Conservation (phyloP, 2,888 invertebrate genomes). For the Sylvicola cinctus region DNA sequence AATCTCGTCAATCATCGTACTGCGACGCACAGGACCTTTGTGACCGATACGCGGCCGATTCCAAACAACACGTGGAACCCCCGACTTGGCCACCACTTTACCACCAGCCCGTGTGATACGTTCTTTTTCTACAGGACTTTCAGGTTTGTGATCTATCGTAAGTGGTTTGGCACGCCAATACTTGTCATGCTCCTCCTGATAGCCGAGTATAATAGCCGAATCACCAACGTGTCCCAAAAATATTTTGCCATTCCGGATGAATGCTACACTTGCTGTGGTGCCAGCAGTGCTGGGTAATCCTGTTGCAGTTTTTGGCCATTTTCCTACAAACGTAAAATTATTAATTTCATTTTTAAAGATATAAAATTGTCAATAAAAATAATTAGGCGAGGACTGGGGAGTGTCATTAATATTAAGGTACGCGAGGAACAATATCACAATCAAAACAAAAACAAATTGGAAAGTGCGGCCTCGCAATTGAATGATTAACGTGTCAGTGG, state of each 20-base stretch:
- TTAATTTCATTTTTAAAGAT: constrained; percentile 1
- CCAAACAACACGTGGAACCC: constrained; percentile 94
- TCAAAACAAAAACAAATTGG: too few species aligned
- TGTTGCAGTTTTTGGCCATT: constrained; percentile 91
- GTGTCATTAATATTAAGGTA: too few species aligned
- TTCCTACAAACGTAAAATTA: constrained; percentile 35
- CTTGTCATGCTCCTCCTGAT: constrained; percentile 45
- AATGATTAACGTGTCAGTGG: too few species aligned
- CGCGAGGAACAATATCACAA: too few species aligned
- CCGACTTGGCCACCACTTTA: constrained; percentile 54
- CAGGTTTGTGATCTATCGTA: constrained; percentile 91
- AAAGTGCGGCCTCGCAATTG: too few species aligned
- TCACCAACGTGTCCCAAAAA: constrained; percentile 99
- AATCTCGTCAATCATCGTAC: constrained; percentile 80
- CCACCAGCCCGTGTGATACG: constrained; percentile 69
- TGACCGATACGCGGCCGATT: constrained; percentile 60
- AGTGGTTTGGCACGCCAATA: constrained; percentile 64
- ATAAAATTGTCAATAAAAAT: background rate
- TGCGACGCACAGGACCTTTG: constrained; percentile 68
- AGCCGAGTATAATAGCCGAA: constrained; percentile 81
- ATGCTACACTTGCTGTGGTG: constrained; percentile 90
- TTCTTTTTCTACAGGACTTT: constrained; percentile 59
- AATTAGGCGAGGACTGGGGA: too few species aligned
- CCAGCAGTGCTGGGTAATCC: constrained; percentile 94
- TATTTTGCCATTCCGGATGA: constrained; percentile 82